A percentile compares a stretch with the other conserved stretches of the same genome.
These are phyloP conservation scores for Chaitophorus viminalis DNA, from an alignment of 2,888 invertebrate genomes.

Conservation along the genomic window DNA sequence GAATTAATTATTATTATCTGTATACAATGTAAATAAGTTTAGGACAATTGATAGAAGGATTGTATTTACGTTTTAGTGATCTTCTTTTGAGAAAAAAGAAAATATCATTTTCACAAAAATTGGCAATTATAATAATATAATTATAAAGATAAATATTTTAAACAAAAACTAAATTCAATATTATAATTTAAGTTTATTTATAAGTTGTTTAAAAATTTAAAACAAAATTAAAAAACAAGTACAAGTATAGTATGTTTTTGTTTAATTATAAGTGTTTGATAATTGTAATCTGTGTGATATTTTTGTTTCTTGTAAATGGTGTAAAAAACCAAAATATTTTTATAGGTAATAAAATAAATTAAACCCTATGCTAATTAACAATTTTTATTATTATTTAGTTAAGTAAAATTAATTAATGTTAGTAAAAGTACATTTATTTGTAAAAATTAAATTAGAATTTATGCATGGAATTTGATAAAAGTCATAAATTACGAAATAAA, in stretches of 20 bases:
- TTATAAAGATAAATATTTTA: too few species aligned
- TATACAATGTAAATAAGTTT: background rate
- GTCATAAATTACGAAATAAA: constrained; percentile 22
- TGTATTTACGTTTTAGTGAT: too few species aligned
- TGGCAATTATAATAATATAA: too few species aligned
- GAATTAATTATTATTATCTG: background rate
- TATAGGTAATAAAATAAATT: background rate
- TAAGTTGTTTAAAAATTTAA: background rate
- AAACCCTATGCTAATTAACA: background rate
- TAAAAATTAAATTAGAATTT: constrained; percentile 30
- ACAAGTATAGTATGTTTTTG: background rate
- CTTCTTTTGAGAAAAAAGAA: too few species aligned
- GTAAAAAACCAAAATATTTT: background rate
- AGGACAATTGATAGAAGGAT: background rate
- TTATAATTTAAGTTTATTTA: background rate
- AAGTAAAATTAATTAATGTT: constrained; percentile 37
- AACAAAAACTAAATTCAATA: too few species aligned
- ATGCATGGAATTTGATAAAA: constrained; percentile 21
- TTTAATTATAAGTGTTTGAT: background rate
- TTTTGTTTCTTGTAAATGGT: background rate
- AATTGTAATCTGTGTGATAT: background rate
- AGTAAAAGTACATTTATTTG: constrained; percentile 14
- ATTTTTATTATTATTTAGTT: constrained; percentile 18
- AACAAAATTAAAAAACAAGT: too few species aligned
- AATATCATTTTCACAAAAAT: too few species aligned